Evolutionary conservation across 1,140 invertebrate species (phyloP).

Genomic region (Calliopsis andreniformis): DNA sequence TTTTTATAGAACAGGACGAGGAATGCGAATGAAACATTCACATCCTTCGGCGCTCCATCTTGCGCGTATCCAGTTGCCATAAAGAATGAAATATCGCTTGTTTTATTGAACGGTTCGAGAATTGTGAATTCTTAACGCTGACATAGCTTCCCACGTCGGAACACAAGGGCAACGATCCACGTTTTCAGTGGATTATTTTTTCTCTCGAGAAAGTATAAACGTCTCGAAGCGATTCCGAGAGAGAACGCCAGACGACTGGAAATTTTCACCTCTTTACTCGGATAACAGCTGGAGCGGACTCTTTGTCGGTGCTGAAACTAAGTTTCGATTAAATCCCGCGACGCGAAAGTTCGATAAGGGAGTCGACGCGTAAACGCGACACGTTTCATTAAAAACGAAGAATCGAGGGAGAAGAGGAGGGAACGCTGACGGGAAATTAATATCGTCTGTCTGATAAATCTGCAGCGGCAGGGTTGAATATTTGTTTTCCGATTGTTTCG

Average conservation of each 20-base stretch:
- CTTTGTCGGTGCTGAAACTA: conserved; percentile 64
- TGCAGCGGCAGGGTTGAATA: no score
- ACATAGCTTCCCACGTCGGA: no score
- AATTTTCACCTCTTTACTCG: conserved; percentile 57
- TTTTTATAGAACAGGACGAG: no score
- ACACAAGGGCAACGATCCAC: no score
- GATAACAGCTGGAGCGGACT: conserved; percentile 45
- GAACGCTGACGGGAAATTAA: no score
- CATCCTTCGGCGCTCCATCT: no score
- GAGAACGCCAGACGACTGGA: background rate
- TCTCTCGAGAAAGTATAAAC: no score
- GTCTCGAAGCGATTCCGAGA: no score
- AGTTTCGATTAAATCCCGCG: conserved; percentile 66
- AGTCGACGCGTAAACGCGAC: conserved; percentile 29
- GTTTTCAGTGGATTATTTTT: no score
- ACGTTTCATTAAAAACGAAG: conserved; percentile 35
- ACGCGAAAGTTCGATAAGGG: conserved; percentile 1
- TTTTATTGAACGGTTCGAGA: conserved; percentile 2
- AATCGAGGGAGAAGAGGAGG: background rate
- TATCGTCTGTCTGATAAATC: conserved; percentile 7
- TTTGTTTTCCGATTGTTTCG: background rate
- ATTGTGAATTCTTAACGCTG: no score
- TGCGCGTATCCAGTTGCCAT: conserved; percentile 22
- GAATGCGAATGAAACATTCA: conserved; percentile 16
- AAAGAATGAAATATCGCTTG: conserved; percentile 14